Conservation (phyloP, 2,113 vertebrate genomes). For the Phainopepla nitens region DNA sequence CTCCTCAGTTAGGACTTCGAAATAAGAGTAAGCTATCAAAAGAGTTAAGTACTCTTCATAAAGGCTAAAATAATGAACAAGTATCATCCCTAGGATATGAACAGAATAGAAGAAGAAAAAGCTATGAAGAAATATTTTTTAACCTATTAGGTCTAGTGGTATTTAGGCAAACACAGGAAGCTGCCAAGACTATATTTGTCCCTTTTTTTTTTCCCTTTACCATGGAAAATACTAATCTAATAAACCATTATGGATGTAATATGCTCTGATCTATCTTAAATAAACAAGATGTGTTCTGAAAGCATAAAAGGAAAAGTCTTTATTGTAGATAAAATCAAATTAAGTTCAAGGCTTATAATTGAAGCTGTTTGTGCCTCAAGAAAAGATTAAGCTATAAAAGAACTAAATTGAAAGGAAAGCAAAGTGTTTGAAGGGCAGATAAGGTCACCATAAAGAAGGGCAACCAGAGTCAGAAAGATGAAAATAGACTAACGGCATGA, state of each 20-base stretch:
- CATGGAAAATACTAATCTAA: background rate
- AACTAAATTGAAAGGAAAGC: background rate
- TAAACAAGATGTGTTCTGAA: background rate
- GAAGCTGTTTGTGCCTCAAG: slow-evolving; percentile 5
- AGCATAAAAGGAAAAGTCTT: background rate
- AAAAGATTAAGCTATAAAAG: slow-evolving; percentile 24
- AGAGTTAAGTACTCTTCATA: background rate
- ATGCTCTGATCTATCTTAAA: slow-evolving; percentile 1
- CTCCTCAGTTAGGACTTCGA: background rate
- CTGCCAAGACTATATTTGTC: background rate
- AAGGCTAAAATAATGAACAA: background rate
- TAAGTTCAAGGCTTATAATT: background rate
- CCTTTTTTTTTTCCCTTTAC: background rate
- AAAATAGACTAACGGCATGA: background rate
- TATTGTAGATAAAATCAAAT: slow-evolving; percentile 30
- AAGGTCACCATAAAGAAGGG: background rate
- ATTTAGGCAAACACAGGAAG: background rate
- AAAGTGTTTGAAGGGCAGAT: background rate
- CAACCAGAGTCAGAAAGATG: background rate
- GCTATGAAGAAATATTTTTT: background rate
- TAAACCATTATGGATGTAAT: background rate
- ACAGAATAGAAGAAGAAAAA: background rate
- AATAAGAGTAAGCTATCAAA: background rate
- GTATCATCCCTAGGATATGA: background rate
- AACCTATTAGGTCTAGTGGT: background rate